Evolutionary conservation across 2,888 invertebrate species (phyloP).

Genomic region (Caenorhabditis sp.): DNA sequence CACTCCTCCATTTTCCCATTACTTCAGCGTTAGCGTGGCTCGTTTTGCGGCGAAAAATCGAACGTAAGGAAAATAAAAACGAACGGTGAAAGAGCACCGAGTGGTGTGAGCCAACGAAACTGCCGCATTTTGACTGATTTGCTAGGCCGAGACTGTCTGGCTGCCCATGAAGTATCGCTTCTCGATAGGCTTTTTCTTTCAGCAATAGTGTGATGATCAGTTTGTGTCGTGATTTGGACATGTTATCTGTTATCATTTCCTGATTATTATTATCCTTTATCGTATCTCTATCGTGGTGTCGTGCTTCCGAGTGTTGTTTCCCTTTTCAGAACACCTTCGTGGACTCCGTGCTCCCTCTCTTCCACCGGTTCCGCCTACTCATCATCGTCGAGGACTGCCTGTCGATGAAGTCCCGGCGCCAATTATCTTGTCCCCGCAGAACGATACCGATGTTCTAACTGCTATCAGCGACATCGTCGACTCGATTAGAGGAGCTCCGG

Average conservation of each 20-base stretch:
- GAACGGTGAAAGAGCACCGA: conserved; percentile 13
- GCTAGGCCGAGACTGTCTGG: conserved; percentile 31
- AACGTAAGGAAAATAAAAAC: conserved; percentile 87
- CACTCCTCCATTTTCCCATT: conserved; percentile 4
- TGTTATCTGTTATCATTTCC: background rate
- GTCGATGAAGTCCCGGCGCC: conserved; percentile 65
- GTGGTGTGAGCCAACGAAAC: conserved; percentile 16
- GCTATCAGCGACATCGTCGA: conserved; percentile 72
- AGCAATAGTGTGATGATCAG: too few relatives aligned
- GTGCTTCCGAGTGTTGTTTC: conserved; percentile 47
- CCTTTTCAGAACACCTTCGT: conserved; percentile 43
- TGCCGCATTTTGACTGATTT: conserved; percentile 38
- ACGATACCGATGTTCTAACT: conserved; percentile 66
- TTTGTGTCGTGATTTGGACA: conserved; percentile 16
- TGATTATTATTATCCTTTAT: too few relatives aligned
- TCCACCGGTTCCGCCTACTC: conserved; percentile 38
- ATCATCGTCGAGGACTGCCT: conserved; percentile 25
- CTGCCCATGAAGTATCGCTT: conserved; percentile 16
- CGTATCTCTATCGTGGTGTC: conserved; percentile 27
- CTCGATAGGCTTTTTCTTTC: background rate
- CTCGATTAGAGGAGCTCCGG: conserved; percentile 68
- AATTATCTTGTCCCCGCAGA: conserved; percentile 64
- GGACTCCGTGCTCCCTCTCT: conserved; percentile 61
- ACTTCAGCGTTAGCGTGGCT: conserved; percentile 93
- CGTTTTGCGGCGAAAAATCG: conserved; percentile 92